Evolutionary conservation across 2,888 invertebrate species (phyloP).

Genomic region (Ophraella communa): DNA sequence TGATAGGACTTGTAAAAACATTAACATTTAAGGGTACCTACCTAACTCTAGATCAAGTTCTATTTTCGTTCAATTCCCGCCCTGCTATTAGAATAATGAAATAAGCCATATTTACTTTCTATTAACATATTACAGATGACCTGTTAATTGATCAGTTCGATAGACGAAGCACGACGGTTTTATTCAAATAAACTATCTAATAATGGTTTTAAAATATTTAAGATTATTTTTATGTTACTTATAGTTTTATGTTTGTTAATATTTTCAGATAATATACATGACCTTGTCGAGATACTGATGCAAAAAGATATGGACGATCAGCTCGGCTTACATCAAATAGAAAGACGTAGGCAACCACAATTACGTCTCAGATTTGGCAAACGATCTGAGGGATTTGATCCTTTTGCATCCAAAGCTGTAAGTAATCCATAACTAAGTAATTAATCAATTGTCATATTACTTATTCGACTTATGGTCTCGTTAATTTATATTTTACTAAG

Average conservation of each 20-base stretch:
- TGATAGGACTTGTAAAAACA: background rate
- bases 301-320: slow-evolving; percentile 70
- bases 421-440: too few species aligned
- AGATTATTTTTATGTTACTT: too few species aligned
- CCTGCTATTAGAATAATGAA: background rate
- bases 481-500: too few species aligned
- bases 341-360: slow-evolving; percentile 79
- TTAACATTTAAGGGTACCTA: background rate
- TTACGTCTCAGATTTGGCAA: slow-evolving; percentile 79
- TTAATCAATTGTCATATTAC: too few species aligned
- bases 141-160: background rate
- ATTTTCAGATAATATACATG: slow-evolving; percentile 60
- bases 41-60: background rate
- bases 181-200: background rate
- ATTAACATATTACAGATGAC: slow-evolving; percentile 5
- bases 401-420: slow-evolving; percentile 10
- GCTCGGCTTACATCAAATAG: slow-evolving; percentile 71
- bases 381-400: slow-evolving; percentile 65
- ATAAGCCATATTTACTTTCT: background rate
- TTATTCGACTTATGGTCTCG: too few species aligned
- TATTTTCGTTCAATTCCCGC: slow-evolving; percentile 2
- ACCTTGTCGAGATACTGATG: slow-evolving; percentile 68
- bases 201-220: too few species aligned
- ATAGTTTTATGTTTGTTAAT: background rate
- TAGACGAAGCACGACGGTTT: background rate